Conservation (phyloP, 2,113 vertebrate species). For the Muntiacus reevesi region DNA sequence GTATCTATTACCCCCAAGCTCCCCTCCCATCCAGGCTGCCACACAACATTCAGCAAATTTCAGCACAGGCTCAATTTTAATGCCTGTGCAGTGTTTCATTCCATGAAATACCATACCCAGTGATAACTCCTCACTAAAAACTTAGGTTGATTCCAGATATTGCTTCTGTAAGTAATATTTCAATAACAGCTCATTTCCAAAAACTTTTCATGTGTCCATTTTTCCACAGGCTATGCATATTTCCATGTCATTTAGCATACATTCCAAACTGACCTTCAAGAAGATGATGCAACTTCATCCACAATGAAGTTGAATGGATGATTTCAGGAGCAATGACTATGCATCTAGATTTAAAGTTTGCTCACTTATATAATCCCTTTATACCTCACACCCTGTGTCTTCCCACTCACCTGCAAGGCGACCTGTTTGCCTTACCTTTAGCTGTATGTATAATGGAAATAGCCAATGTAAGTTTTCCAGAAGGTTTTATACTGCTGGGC, state of each 20-base stretch:
- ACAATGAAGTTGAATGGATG: background rate
- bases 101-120: background rate
- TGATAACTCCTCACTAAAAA: background rate
- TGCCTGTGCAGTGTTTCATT: background rate
- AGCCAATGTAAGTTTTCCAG: background rate
- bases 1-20: background rate
- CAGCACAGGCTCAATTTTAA: background rate
- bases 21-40: background rate
- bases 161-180: background rate
- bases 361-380: background rate
- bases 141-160: no score
- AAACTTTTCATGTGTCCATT: background rate
- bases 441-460: background rate
- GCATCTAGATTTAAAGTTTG: background rate
- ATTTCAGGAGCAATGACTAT: background rate
- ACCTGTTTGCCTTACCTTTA: background rate
- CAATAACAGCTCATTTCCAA: background rate
- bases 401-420: background rate
- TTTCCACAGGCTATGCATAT: no score
- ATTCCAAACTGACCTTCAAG: background rate
- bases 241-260: background rate
- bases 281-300: background rate
- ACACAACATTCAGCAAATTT: background rate
- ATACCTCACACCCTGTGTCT: background rate
- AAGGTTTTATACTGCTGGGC: constrained; percentile 26